Evolutionary conservation across 2,113 vertebrate species (phyloP), one percentile per base, ranked within the genome.

Genomic region (Rhea pennata): DNA sequence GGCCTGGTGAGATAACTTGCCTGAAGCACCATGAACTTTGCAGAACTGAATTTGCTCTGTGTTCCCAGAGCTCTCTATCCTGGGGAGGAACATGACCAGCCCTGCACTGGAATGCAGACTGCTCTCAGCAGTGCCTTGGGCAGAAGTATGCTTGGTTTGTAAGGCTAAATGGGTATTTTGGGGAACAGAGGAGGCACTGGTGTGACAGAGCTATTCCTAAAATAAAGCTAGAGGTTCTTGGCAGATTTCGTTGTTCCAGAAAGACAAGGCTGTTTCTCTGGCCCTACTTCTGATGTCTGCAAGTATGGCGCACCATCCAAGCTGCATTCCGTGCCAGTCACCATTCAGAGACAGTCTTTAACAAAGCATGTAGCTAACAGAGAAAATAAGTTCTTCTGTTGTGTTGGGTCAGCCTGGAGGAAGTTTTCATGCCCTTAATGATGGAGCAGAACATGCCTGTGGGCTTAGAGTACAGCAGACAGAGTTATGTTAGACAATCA

Each of bases 291-390:
- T 54, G 53, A 23, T 16, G 31, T 33, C 51, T n/a, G 44, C 22
- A 61, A 54, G 27, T 15, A 54, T 0, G 2, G 19, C 7, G 14
- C 59, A 59, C 3, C 15, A 23, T 74, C 42, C 48, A 29, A 56
- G n/a, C 48, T 33, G 31, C 15, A 7, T 22, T 10, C 2, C 2
- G 9, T 1, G 2, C 48, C 24, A 15, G 42, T 31, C 13, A 19
- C 31, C 14, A 10, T 40, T 70, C 64, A 44, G 48, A 48, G 48
- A 64, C 20, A 4, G n/a, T 27, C 20, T 24, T 56, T 50, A 46
- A 13, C 40, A 70, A 22, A 56, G 31, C 51, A 2, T 8, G 22
- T n/a, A 67, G 33, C 39, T 48, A n/a, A 70, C 36, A 48, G 62
- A 62, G 15, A 48, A 48, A 42, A 10, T 7, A 56, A 15, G 8